Evolutionary conservation across 1,140 invertebrate genomes (phyloP).

Genomic region (Dermatophagoides farinae): DNA sequence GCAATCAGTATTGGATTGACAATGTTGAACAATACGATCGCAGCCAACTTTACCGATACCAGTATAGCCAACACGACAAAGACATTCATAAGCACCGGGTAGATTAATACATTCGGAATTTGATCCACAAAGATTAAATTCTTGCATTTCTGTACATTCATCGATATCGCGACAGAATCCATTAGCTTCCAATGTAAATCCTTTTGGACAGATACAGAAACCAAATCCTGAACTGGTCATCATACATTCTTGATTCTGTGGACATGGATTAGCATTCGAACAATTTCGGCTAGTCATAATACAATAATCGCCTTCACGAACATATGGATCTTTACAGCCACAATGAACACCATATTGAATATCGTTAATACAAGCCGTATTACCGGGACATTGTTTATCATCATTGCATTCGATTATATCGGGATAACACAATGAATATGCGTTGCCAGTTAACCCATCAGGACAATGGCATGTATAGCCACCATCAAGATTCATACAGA

Average conservation of each 20-base stretch:
- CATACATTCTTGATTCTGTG: slow-evolving; percentile 21
- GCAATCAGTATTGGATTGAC: slow-evolving; percentile 47
- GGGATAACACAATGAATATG: slow-evolving; percentile 25
- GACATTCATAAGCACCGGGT: slow-evolving; percentile 33
- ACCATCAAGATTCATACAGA: slow-evolving; percentile 47
- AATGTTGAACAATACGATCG: slow-evolving; percentile 9
- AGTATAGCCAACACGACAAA: slow-evolving; percentile 60
- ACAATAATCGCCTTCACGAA: slow-evolving; percentile 22
- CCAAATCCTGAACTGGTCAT: slow-evolving; percentile 22
- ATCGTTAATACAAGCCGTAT: slow-evolving; percentile 21
- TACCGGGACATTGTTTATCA: slow-evolving; percentile 21
- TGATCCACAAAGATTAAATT: slow-evolving; percentile 19
- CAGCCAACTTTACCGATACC: slow-evolving; percentile 43
- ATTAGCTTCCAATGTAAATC: slow-evolving; percentile 38
- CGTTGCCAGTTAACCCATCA: slow-evolving; percentile 50
- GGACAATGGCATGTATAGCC: slow-evolving; percentile 52
- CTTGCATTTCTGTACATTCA: slow-evolving; percentile 50
- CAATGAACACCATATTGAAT: slow-evolving; percentile 17
- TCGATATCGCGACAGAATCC: slow-evolving; percentile 29
- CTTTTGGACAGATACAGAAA: slow-evolving; percentile 57
- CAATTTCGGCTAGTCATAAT: slow-evolving; percentile 30
- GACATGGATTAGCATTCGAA: slow-evolving; percentile 21
- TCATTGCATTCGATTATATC: slow-evolving; percentile 17
- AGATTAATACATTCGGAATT: slow-evolving; percentile 21
- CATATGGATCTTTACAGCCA: slow-evolving; percentile 20